Base-by-base conservation (phyloP, 2,888 invertebrate species). In the Cephalotes varians region DNA sequence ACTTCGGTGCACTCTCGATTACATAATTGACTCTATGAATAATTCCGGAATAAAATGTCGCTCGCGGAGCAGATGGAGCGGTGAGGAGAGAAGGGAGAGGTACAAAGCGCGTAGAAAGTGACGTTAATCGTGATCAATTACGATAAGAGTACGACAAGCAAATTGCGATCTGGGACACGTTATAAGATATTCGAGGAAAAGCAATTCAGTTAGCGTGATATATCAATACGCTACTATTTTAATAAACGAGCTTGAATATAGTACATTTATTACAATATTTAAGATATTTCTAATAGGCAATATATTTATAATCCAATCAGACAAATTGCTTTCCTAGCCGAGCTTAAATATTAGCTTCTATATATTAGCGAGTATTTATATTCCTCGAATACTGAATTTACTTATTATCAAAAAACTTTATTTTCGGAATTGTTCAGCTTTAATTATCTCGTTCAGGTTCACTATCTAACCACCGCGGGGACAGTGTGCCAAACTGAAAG, bases 11-110 rank as follows among this genome's bases (percentile, higher is more conserved):
- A 84, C 82, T 84, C 82, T 44, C 81, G 72, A 58, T 82, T 76
- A 82, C 82, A 84, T 86, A 86, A 86, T 86, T 86, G 71, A 84
- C 65, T 62, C 34, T 65, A 86, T 84, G 86, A 86, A 84, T 86
- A 84, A 86, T 86, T 86, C 73, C 49, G 12, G 37, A n/a, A 51
- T 76, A 49, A 65, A 76, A 76, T 65, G 37, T 62, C 37, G 44
- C 18, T 51, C n/a, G 64, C 56, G 65, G 37, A n/a, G 44, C 65
- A 28, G 56, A 64, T 40, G 64, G 40, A 21, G 21, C 21, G 49
- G 49, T 2, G 37, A 64, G 25, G 34, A 21, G 31, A 67, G 65
- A 10, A 12, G 25, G 15, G 4, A 60, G 25, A 47, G 44, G 10
- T 49, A 47, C 15, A 18, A 28, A 34, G 34, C 34, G 18, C 54